A percentile compares a stretch with the other conserved stretches of the same genome.
These are phyloP conservation scores for Phoebastria nigripes DNA, from an alignment of 2,797 vertebrate species.

Conservation along the genomic window DNA sequence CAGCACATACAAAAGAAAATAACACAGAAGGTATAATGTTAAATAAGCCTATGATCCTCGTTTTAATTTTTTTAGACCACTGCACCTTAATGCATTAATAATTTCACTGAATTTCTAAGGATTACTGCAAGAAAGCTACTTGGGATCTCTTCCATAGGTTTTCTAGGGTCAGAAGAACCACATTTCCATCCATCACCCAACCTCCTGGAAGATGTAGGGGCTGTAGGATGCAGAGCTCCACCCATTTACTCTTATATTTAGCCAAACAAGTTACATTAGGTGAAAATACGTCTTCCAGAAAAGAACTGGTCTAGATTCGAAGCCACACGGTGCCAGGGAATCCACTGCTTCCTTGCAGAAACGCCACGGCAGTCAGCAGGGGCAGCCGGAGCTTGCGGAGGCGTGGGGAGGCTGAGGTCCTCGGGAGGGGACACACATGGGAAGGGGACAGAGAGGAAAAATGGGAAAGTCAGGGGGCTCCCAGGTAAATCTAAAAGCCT, in stretches of 20 bases:
- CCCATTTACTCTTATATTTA: background rate
- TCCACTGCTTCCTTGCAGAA: background rate
- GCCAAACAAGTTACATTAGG: background rate
- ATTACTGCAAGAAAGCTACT: background rate
- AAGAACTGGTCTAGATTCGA: background rate
- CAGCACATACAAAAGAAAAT: conserved; percentile 22
- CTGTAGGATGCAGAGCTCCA: background rate
- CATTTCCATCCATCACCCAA: background rate
- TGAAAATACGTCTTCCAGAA: background rate
- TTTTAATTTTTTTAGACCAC: conserved; percentile 1
- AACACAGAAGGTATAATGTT: background rate
- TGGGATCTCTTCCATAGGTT: background rate
- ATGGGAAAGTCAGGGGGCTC: background rate
- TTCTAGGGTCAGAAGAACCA: background rate
- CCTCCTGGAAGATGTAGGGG: background rate
- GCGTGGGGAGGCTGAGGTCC: background rate
- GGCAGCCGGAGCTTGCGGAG: background rate
- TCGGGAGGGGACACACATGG: background rate
- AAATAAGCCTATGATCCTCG: background rate
- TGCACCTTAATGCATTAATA: background rate
- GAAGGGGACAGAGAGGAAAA: background rate
- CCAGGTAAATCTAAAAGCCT: background rate
- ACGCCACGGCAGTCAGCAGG: background rate
- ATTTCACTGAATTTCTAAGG: background rate
- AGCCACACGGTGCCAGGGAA: background rate